These are phyloP conservation scores for Xiphias gladius DNA, from an alignment of 2,113 vertebrate genomes.

Conservation along the genomic window DNA sequence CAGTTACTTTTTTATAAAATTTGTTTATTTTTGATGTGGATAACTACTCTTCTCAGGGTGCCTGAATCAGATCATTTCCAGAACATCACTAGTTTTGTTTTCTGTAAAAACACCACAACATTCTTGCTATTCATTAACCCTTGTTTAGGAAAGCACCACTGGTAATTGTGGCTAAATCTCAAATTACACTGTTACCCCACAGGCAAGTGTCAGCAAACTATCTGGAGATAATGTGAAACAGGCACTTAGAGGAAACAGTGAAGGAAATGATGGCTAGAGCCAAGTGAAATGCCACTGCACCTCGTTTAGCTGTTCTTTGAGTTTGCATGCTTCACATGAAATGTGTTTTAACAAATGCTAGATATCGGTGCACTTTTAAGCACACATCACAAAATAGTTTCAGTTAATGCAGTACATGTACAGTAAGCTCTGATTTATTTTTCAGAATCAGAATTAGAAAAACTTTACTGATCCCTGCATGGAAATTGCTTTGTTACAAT, in stretches of 20 bases:
- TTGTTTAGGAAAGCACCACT: conserved; percentile 28
- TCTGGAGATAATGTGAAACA: conserved; percentile 46
- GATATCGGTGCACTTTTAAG: background rate
- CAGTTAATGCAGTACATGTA: background rate
- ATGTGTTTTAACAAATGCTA: conserved; percentile 4
- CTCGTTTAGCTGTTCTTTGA: conserved; percentile 11
- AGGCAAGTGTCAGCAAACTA: conserved; percentile 31
- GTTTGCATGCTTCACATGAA: conserved; percentile 2
- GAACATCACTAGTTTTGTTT: conserved; percentile 19
- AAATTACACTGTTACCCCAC: conserved; percentile 21
- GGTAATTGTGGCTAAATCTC: conserved; percentile 15
- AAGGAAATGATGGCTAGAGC: background rate
- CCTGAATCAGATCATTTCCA: conserved; percentile 5
- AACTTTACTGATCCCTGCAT: too few relatives aligned
- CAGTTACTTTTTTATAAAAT: background rate
- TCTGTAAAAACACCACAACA: conserved; percentile 3
- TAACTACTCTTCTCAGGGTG: background rate
- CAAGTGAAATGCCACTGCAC: conserved; percentile 17
- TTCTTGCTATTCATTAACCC: conserved; percentile 29
- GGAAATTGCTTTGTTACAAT: too few relatives aligned
- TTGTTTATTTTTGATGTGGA: background rate
- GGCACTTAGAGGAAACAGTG: background rate
- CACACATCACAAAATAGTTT: background rate
- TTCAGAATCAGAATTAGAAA: too few relatives aligned
- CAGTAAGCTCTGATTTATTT: background rate